These are phyloP conservation scores for Crotophaga sulcirostris DNA, from an alignment of 2,113 vertebrate genomes.

Conservation along the genomic window DNA sequence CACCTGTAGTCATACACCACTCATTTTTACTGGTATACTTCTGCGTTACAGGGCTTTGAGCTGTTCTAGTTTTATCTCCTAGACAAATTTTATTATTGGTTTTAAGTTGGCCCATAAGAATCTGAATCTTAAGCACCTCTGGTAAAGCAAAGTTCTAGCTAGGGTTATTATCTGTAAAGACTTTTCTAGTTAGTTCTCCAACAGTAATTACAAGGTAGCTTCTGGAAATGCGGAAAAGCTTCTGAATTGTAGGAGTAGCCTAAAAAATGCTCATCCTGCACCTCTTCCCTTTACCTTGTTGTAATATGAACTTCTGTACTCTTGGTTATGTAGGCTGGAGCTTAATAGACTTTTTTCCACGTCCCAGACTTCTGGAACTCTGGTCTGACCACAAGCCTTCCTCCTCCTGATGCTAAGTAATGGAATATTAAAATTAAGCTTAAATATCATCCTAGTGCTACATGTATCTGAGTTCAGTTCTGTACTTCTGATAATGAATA, in stretches of 20 bases:
- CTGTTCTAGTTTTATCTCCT: not conserved
- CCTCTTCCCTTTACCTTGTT: not conserved
- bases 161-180: not conserved
- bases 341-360: not conserved
- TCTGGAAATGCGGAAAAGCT: not conserved
- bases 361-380: not conserved
- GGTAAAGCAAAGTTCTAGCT: not conserved
- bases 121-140: not conserved
- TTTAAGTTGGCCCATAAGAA: not conserved
- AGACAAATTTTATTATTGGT: not conserved
- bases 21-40: not conserved
- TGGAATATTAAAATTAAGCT: not conserved
- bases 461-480: not conserved
- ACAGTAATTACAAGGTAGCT: not conserved
- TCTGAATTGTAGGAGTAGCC: not conserved
- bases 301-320: not conserved
- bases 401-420: not conserved
- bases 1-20: fast-evolving
- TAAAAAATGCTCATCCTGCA: not conserved
- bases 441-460: not conserved
- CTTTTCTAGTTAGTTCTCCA: not conserved
- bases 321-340: not conserved
- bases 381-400: not conserved
- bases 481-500: not conserved
- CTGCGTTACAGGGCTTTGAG: not conserved